Evolutionary conservation across 2,888 invertebrate genomes (phyloP).

Genomic region (Ceriagrion tenellum): DNA sequence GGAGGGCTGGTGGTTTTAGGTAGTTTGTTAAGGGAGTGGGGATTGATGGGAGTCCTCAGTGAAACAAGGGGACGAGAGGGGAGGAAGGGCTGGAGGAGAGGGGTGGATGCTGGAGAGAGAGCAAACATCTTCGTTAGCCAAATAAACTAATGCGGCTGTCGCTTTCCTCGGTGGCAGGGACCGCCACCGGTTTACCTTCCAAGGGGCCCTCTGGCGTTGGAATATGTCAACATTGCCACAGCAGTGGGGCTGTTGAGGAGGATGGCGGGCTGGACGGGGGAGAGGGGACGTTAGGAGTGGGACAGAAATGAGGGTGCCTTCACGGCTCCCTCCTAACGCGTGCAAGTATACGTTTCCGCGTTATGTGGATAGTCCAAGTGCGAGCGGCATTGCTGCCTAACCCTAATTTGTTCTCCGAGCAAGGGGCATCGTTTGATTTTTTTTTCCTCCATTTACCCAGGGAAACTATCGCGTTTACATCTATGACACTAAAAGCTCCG

Average conservation of each 20-base stretch:
- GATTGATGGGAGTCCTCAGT: background rate
- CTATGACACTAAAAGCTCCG: too few species aligned
- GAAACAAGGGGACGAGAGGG: background rate
- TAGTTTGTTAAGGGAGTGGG: constrained; percentile 19
- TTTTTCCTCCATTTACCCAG: background rate
- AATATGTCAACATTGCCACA: constrained; percentile 49
- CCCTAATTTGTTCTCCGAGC: background rate
- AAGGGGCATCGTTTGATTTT: background rate
- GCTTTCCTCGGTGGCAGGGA: constrained; percentile 60
- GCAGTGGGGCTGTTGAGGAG: background rate
- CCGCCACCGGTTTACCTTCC: constrained; percentile 63
- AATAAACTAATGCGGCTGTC: constrained; percentile 65
- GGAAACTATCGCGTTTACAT: too few species aligned
- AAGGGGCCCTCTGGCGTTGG: constrained; percentile 41
- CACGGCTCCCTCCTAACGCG: background rate
- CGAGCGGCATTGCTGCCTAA: background rate
- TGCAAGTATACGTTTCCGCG: constrained; percentile 9
- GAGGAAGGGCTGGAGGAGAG: background rate
- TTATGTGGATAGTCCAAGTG: background rate
- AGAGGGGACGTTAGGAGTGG: background rate
- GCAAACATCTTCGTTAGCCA: constrained; percentile 66
- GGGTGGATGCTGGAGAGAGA: background rate
- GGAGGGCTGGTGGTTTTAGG: background rate
- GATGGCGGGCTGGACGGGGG: background rate
- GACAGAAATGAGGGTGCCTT: constrained; percentile 1